These are phyloP conservation scores for Epizoanthus fatuus DNA, from an alignment of 92 coral and sea anemone species.

Conservation along the genomic window DNA sequence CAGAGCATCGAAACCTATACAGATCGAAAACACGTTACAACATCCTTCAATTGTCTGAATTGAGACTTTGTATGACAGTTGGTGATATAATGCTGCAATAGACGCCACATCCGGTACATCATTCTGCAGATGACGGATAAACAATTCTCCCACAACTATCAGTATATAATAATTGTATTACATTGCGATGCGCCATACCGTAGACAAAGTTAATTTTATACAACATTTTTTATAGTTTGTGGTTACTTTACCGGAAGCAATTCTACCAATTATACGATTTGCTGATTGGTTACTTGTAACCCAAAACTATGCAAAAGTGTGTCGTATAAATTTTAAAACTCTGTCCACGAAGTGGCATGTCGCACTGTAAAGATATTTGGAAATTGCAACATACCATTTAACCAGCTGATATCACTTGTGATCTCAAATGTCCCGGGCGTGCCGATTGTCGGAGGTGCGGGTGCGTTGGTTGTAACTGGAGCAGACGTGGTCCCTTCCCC, in stretches of 20 bases:
- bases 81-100: neutral
- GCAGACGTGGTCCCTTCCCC: neutral
- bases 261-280: neutral
- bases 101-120: too few species aligned
- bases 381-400: neutral
- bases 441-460: neutral
- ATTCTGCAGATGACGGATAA: too few species aligned
- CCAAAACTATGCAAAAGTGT: neutral
- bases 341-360: too few species aligned
- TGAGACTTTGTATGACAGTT: neutral
- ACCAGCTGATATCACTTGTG: neutral
- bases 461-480: neutral
- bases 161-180: too few species aligned
- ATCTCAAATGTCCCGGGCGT: slow-evolving; percentile 7
- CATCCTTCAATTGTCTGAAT: neutral
- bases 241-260: neutral
- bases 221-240: too few species aligned
- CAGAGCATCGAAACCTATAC: slow-evolving; percentile 42
- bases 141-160: too few species aligned
- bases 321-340: too few species aligned
- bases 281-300: neutral
- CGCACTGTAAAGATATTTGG: neutral
- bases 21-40: neutral
- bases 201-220: too few species aligned
- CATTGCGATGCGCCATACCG: too few species aligned